Conservation (phyloP, 2,888 invertebrate genomes). For the Dendrolimus pini region DNA sequence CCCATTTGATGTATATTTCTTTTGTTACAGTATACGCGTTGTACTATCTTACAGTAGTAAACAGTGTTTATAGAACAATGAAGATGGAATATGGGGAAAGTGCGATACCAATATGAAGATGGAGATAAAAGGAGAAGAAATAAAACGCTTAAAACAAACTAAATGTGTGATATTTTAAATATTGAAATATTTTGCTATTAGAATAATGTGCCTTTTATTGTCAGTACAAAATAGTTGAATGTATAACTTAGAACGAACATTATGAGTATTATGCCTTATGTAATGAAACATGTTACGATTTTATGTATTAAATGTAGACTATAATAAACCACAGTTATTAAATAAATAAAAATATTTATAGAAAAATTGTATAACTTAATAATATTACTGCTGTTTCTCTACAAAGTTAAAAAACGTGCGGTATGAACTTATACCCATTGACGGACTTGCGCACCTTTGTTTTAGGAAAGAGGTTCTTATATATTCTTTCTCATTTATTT, state of each 20-base stretch:
- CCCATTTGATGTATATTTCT: background rate
- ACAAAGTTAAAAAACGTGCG: no score
- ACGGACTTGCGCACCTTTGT: no score
- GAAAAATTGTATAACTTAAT: no score
- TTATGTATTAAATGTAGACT: no score
- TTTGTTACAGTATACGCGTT: slow-evolving; percentile 52
- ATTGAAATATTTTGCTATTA: background rate
- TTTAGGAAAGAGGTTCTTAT: no score
- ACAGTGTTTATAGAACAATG: slow-evolving; percentile 57
- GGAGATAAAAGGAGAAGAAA: background rate
- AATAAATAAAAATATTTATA: no score
- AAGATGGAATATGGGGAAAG: slow-evolving; percentile 51
- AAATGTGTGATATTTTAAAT: background rate
- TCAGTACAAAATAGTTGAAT: background rate
- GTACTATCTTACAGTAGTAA: slow-evolving; percentile 53
- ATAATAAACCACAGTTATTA: no score
- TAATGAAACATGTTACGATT: background rate
- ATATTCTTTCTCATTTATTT: no score
- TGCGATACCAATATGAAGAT: slow-evolving; percentile 47
- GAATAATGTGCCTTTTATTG: background rate
- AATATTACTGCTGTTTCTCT: no score
- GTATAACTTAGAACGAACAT: no score
- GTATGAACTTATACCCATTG: no score
- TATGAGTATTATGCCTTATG: slow-evolving; percentile 14
- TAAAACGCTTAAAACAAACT: background rate